Percentiles rank a stretch among this genome's conserved stretches.
phyloP scores from a whole-genome alignment of 2,888 invertebrate genomes.

The Metacarcinus magister region DNA sequence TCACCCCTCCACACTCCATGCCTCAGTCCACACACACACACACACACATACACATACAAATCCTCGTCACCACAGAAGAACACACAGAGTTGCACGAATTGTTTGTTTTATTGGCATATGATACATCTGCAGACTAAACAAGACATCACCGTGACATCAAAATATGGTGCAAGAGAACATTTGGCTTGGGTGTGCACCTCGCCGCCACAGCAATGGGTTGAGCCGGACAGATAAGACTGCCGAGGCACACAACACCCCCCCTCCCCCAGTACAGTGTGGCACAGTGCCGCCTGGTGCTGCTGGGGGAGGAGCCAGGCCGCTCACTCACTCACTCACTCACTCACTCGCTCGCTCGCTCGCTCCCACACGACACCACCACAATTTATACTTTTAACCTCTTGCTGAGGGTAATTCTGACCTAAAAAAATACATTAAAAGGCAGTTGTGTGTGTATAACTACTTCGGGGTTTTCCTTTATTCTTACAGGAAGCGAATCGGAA shows the following conservation, averaged over 20 bases:
- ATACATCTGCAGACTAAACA: conserved; percentile 78
- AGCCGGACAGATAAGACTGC: conserved; percentile 23
- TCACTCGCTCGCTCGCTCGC: background rate
- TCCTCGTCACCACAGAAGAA: background rate
- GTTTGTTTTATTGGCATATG: conserved; percentile 77
- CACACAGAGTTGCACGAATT: background rate
- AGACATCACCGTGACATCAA: conserved; percentile 68
- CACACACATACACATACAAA: background rate
- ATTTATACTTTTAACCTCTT: background rate
- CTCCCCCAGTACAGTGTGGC: background rate
- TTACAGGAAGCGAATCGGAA: conserved; percentile 12
- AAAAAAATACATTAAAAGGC: conserved; percentile 51
- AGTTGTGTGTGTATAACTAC: background rate
- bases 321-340: background rate
- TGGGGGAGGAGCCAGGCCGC: too few relatives aligned
- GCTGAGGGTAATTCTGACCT: conserved; percentile 3
- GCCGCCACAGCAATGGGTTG: background rate
- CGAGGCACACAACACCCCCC: conserved; percentile 12
- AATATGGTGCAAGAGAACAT: conserved; percentile 73
- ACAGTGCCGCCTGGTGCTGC: background rate
- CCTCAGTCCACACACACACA: background rate
- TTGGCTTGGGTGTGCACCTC: conserved; percentile 41
- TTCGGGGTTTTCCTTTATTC: background rate
- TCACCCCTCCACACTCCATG: background rate
- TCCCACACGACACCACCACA: conserved; percentile 17